A percentile compares a stretch with the other conserved stretches of the same genome.
These are phyloP conservation scores for Drosophila meridiana DNA, from an alignment of 2,888 invertebrate genomes.

Conservation along the genomic window DNA sequence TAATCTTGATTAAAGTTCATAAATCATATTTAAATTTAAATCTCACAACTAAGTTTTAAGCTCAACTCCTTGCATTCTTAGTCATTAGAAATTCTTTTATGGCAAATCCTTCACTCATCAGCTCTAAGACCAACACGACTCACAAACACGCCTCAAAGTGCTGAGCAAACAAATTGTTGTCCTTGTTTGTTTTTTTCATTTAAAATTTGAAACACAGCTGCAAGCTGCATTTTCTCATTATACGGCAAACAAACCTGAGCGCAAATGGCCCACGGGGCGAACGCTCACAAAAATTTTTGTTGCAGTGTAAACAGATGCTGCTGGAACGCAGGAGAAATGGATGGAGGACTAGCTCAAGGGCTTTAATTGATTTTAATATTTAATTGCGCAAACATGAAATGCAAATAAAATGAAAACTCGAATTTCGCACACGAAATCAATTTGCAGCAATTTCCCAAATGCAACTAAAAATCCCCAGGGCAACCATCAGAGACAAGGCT, in stretches of 20 bases:
- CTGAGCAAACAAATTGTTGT: slow-evolving; percentile 9
- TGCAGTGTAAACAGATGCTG: slow-evolving; percentile 29
- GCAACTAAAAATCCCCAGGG: background rate
- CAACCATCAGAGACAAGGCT: background rate
- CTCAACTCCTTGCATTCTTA: background rate
- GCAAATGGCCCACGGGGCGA: slow-evolving; percentile 24
- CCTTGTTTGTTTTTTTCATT: slow-evolving; percentile 39
- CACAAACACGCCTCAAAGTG: slow-evolving; percentile 1
- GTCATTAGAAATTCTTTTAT: background rate
- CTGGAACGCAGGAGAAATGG: slow-evolving; percentile 1
- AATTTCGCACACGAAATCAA: slow-evolving; percentile 53
- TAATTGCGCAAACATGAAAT: slow-evolving; percentile 65
- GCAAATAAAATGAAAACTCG: slow-evolving; percentile 50
- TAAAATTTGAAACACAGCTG: slow-evolving; percentile 54
- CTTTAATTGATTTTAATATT: slow-evolving; percentile 78
- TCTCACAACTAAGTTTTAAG: background rate
- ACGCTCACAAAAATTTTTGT: slow-evolving; percentile 25
- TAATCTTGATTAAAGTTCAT: background rate
- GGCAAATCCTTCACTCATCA: background rate
- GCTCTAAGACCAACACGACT: background rate
- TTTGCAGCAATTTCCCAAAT: slow-evolving; percentile 33
- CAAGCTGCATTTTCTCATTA: slow-evolving; percentile 49
- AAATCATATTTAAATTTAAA: background rate
- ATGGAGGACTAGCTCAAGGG: slow-evolving; percentile 31
- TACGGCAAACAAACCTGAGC: slow-evolving; percentile 20